Evolutionary conservation across 2,888 invertebrate species (phyloP), one percentile per base, ranked within the genome.

Genomic region (Clanis bilineata): DNA sequence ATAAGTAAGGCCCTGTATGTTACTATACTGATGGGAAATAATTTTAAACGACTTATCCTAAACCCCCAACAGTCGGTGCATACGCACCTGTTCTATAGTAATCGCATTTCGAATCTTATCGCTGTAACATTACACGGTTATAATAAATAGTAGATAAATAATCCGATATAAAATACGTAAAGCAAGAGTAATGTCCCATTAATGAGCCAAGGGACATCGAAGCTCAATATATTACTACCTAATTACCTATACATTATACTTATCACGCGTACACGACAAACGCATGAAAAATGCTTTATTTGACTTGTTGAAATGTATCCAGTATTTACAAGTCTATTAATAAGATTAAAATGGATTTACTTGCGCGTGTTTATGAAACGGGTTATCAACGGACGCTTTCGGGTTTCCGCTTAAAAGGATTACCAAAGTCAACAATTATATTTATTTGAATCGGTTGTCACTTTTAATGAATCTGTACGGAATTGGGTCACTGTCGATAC

Each of bases 211-310:
- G 79, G 79, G 80, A 83, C 85, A 85, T 86, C 79, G 75, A 85
- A 80, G 79, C 78, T 77, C 86, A 84, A 90, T 90, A 89, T 88
- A 85, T 90, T 88, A 89, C 77, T 65, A 64, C 68, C 80, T 89
- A 89, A 89, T 90, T 89, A 89, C 88, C 85, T 69, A 89, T 90
- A 89, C 74, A 88, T 90, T 90, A 90, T 83, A 84, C 88, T 90
- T 90, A 90, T 86, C 85, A 67, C 57, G 61, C 68, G 63, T 62
- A 66, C 65, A 67, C 71, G 80, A 79, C 80, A 76, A 72, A 72
- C 71, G 67, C 32, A 72, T 77, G 80, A 82, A 80, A 80, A 79
- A 88, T 86, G 80, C 76, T 84, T 82, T 83, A 83, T 85, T 85
- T 83, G 81, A 80, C 77, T 81, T 77, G 83, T 80, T 82, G 82